Percentiles rank a stretch among this genome's conserved stretches.
phyloP scores from a whole-genome alignment of 2,113 vertebrate species.

The Peromyscus maniculatus region DNA sequence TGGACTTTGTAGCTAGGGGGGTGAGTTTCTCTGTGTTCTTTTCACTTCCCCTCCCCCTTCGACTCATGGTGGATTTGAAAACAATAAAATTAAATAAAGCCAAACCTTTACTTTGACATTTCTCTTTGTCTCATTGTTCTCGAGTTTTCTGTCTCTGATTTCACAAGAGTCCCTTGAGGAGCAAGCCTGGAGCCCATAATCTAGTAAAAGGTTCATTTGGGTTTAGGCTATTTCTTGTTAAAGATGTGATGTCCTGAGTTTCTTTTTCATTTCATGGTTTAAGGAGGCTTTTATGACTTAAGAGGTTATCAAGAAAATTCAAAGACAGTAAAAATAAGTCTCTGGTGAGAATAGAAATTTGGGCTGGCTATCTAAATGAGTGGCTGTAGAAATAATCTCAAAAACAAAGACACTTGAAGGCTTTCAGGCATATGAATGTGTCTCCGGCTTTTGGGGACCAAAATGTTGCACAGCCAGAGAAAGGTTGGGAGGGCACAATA shows the following conservation, averaged over 20 bases:
- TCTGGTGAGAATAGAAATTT: slow-evolving; percentile 44
- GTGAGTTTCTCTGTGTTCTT: slow-evolving; percentile 71
- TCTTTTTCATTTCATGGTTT: slow-evolving; percentile 24
- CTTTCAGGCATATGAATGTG: neutral
- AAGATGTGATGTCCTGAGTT: slow-evolving; percentile 64
- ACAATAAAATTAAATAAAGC: slow-evolving; percentile 79
- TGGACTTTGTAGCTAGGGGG: slow-evolving; percentile 68
- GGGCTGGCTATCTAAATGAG: neutral
- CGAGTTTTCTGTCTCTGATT: slow-evolving; percentile 79
- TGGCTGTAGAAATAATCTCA: slow-evolving; percentile 36
- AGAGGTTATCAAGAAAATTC: slow-evolving; percentile 68
- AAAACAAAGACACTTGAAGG: neutral
- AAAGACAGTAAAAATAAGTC: neutral
- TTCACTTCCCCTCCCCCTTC: slow-evolving; percentile 30
- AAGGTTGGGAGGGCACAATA: neutral
- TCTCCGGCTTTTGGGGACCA: slow-evolving; percentile 12
- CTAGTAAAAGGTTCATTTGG: slow-evolving; percentile 80
- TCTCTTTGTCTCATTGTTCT: slow-evolving; percentile 82
- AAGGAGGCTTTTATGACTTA: slow-evolving; percentile 23
- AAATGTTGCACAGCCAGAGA: slow-evolving; percentile 8
- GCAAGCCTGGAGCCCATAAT: slow-evolving; percentile 74
- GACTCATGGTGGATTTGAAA: slow-evolving; percentile 66
- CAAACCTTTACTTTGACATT: slow-evolving; percentile 77
- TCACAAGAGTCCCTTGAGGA: slow-evolving; percentile 79
- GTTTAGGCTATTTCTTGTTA: slow-evolving; percentile 77